Evolutionary conservation across 2,113 vertebrate species (phyloP), one percentile per base, ranked within the genome.

Genomic region (Ahaetulla prasina): DNA sequence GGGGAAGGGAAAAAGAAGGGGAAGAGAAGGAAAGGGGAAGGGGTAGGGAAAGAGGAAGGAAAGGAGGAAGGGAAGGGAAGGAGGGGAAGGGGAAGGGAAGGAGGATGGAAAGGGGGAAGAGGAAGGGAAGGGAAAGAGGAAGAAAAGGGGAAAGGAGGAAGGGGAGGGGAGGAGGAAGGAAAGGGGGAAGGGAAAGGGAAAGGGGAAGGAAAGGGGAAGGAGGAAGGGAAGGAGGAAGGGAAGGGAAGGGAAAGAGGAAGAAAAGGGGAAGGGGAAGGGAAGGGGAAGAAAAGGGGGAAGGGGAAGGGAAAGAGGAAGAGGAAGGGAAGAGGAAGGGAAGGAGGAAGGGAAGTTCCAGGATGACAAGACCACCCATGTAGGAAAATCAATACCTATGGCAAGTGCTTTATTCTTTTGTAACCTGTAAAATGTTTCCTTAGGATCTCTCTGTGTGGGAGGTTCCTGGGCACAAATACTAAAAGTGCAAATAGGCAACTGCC

Each of bases 391-490:
- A 53, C n/a, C 2, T 0, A 85, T 94, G 47, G 45, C 52, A 85
- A 80, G 68, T 74, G n/a, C 18, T 80, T 80, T 39, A 80, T 35
- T 80, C 74, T 80, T 22, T 43, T 39, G 50, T 53, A 3, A 92
- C 57, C 57, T 91, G 89, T 5, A 90, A 92, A 92, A 93, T 91
- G 95, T 86, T 87, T 87, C 2, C 35, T 0, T 7, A 14, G 80
- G 39, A 35, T 55, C 95, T 80, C 30, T 86, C 50, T 30, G 2
- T n/a, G n/a, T 85, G 35, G 35, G 68, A 22, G 18, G 18, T 80
- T 3, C n/a, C n/a, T 6, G 1, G 68, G 68, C 68, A 39, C 16
- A 80, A 80, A 80, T 39, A 22, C 35, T 80, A 39, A 39, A 22
- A 39, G 35, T 80, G 68, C 35, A 80, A 39, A 39, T 35, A 39